Evolutionary conservation across 2,888 invertebrate species (phyloP).

Genomic region (Campopleginae sp.): DNA sequence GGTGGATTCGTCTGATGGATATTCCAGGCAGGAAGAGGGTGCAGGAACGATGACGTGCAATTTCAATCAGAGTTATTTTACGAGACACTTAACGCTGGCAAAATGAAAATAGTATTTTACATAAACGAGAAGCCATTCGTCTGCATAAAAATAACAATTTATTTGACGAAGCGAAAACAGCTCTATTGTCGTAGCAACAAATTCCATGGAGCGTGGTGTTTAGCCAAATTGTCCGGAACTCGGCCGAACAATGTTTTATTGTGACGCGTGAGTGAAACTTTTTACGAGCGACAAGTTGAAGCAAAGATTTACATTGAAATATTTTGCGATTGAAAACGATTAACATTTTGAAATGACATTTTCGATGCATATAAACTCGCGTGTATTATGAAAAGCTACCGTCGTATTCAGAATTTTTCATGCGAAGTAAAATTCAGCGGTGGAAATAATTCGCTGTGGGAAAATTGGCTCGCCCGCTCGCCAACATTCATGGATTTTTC

Average conservation of each 20-base stretch:
- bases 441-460: constrained; percentile 34
- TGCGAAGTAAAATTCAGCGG: constrained; percentile 20
- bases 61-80: neutral
- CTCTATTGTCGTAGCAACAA: neutral
- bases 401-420: constrained; percentile 2
- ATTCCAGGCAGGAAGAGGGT: neutral
- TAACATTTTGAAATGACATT: neutral
- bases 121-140: neutral
- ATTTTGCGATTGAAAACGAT: neutral
- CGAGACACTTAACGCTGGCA: neutral
- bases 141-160: neutral
- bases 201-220: neutral
- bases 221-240: neutral
- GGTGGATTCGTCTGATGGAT: neutral
- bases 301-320: neutral
- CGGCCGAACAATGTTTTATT: neutral
- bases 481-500: constrained; percentile 12
- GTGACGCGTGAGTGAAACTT: neutral
- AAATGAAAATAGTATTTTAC: neutral
- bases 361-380: neutral
- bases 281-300: neutral
- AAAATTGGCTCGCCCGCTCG: constrained; percentile 11
- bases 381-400: neutral
- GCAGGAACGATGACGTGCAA: neutral
- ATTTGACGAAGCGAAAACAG: neutral